Conservation (phyloP, 2,888 invertebrate species). For the Lasioglossum oenotherae region DNA sequence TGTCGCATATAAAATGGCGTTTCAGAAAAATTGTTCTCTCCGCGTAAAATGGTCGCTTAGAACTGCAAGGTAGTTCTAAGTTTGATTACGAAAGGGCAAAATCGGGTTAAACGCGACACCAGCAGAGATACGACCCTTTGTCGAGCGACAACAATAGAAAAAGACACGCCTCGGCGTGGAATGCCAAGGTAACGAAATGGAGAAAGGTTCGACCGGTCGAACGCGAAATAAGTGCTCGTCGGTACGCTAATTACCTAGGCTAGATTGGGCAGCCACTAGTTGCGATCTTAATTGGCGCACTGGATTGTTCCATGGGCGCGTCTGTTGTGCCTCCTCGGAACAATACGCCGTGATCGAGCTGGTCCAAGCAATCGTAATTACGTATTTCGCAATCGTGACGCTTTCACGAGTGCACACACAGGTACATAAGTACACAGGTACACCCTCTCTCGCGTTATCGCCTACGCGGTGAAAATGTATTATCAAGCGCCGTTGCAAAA, state of each 20-base stretch:
- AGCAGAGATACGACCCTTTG: slow-evolving; percentile 39
- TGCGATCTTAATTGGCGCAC: slow-evolving; percentile 62
- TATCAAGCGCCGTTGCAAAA: slow-evolving; percentile 62
- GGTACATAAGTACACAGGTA: background rate
- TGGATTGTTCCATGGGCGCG: slow-evolving; percentile 25
- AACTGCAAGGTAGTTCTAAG: background rate
- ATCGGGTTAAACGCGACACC: slow-evolving; percentile 3
- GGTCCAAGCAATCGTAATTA: slow-evolving; percentile 56
- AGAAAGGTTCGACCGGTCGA: slow-evolving; percentile 17
- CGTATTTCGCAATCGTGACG: slow-evolving; percentile 67
- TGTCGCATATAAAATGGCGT: too few relatives aligned
- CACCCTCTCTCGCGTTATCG: slow-evolving; percentile 61
- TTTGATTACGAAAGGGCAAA: slow-evolving; percentile 43
- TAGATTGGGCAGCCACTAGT: slow-evolving; percentile 39
- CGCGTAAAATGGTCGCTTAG: background rate
- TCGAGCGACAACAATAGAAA: slow-evolving; percentile 67
- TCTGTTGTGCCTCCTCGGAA: slow-evolving; percentile 30
- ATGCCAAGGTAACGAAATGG: slow-evolving; percentile 61
- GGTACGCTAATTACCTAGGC: slow-evolving; percentile 58
- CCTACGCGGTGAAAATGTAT: slow-evolving; percentile 66
- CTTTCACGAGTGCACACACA: slow-evolving; percentile 63
- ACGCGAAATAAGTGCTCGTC: background rate
- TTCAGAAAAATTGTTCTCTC: too few relatives aligned
- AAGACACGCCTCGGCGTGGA: slow-evolving; percentile 72
- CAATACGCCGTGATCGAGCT: slow-evolving; percentile 51